Evolutionary conservation across 2,888 invertebrate genomes (phyloP).

Genomic region (Hirtodrosophila histrioides): DNA sequence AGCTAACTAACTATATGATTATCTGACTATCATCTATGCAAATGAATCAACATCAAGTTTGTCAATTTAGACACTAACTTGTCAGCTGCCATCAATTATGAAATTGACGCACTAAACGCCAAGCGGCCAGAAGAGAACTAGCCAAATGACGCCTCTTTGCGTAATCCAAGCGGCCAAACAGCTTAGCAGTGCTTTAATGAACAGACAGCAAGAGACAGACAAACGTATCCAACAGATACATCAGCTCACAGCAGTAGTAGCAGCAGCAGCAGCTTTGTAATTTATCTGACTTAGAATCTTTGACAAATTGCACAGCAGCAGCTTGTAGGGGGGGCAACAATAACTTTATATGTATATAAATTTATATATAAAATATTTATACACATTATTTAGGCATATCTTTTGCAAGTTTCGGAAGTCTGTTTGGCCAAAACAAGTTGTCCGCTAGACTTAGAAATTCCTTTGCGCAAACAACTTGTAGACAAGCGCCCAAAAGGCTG

Average conservation of each 20-base stretch:
- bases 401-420: constrained; percentile 64
- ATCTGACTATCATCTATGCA: constrained; percentile 26
- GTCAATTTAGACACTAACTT: constrained; percentile 63
- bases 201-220: constrained; percentile 26
- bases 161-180: constrained; percentile 57
- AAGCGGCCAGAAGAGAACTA: constrained; percentile 28
- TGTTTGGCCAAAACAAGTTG: constrained; percentile 52
- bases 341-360: constrained; percentile 9
- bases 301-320: constrained; percentile 68
- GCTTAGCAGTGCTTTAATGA: constrained; percentile 55
- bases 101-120: constrained; percentile 55
- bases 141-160: constrained; percentile 49
- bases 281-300: constrained; percentile 69
- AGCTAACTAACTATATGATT: neutral
- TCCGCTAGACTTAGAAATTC: constrained; percentile 52
- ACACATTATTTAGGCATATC: constrained; percentile 41
- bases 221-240: constrained; percentile 47
- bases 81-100: constrained; percentile 77
- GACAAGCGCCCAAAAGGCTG: constrained; percentile 45
- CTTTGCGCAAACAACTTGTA: constrained; percentile 59
- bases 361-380: constrained; percentile 13
- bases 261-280: constrained; percentile 49
- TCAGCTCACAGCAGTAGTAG: constrained; percentile 28
- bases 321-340: constrained; percentile 3
- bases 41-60: constrained; percentile 51